These are phyloP conservation scores for Oreochromis grahami DNA, from an alignment of 2,797 vertebrate genomes.

Conservation along the genomic window DNA sequence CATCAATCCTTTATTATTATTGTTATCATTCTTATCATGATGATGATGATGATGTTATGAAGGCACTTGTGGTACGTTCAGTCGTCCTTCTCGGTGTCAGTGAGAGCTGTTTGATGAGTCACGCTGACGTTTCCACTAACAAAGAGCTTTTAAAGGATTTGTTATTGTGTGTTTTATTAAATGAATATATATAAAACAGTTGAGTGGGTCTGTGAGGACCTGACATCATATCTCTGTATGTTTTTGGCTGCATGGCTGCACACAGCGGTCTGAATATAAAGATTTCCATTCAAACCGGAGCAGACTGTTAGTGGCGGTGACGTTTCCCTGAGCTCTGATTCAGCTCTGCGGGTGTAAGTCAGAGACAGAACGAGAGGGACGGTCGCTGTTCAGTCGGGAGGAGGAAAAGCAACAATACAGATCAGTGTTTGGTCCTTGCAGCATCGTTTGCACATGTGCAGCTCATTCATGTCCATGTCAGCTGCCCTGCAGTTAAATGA, in stretches of 20 bases:
- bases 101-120: neutral
- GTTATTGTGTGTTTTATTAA: neutral
- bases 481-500: neutral
- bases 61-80: neutral
- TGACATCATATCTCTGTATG: neutral
- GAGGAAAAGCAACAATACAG: neutral
- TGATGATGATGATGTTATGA: neutral
- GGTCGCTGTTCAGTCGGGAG: neutral
- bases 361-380: accelerated
- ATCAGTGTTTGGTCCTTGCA: neutral
- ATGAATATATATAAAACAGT: accelerated
- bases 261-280: neutral
- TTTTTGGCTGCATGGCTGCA: neutral
- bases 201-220: neutral
- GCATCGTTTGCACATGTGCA: neutral
- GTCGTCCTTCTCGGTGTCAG: neutral
- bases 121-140: neutral
- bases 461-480: neutral
- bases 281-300: neutral
- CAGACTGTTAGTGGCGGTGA: neutral
- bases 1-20: neutral
- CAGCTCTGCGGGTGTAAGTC: neutral
- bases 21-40: accelerated
- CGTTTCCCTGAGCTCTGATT: neutral
- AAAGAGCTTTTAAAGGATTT: neutral